A percentile compares a stretch with the other conserved stretches of the same genome.
Evolutionary conservation across 2,888 invertebrate species (phyloP).

Genomic region (Anthoptus insignis): DNA sequence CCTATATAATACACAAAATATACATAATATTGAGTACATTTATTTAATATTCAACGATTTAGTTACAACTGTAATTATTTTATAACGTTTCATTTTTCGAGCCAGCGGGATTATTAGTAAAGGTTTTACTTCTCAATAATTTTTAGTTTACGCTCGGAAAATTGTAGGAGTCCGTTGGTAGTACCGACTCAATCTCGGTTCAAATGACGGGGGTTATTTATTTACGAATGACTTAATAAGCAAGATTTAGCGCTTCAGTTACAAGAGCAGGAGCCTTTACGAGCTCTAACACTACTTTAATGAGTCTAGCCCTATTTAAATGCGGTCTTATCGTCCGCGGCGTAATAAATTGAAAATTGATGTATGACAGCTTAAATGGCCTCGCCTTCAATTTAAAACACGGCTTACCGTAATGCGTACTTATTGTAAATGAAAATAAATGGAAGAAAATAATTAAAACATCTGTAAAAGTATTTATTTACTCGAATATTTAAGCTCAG

Average conservation of each 20-base stretch:
- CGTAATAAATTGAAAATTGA: slow-evolving; percentile 58
- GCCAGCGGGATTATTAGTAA: background rate
- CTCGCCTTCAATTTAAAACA: slow-evolving; percentile 45
- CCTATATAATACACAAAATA: too few species aligned
- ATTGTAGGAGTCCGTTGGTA: slow-evolving; percentile 21
- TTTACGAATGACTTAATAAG: slow-evolving; percentile 68
- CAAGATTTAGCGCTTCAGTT: slow-evolving; percentile 62
- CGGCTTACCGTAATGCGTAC: slow-evolving; percentile 41
- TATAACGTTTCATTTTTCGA: too few species aligned
- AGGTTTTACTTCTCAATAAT: slow-evolving; percentile 7
- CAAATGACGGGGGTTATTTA: slow-evolving; percentile 58
- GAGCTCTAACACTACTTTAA: slow-evolving; percentile 62
- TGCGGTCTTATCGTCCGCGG: slow-evolving; percentile 51
- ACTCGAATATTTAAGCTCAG: slow-evolving; percentile 28
- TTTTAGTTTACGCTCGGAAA: slow-evolving; percentile 33
- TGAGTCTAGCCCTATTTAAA: slow-evolving; percentile 58
- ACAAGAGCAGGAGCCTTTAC: slow-evolving; percentile 58
- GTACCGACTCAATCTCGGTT: slow-evolving; percentile 29
- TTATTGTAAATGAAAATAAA: slow-evolving; percentile 37
- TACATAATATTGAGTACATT: too few species aligned
- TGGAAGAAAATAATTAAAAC: slow-evolving; percentile 37
- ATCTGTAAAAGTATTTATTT: slow-evolving; percentile 37
- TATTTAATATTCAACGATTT: too few species aligned
- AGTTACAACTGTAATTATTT: too few species aligned
- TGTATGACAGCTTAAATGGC: slow-evolving; percentile 50